Evolutionary conservation across 1,140 invertebrate genomes (phyloP).

Genomic region (Sminthurides bifidus): DNA sequence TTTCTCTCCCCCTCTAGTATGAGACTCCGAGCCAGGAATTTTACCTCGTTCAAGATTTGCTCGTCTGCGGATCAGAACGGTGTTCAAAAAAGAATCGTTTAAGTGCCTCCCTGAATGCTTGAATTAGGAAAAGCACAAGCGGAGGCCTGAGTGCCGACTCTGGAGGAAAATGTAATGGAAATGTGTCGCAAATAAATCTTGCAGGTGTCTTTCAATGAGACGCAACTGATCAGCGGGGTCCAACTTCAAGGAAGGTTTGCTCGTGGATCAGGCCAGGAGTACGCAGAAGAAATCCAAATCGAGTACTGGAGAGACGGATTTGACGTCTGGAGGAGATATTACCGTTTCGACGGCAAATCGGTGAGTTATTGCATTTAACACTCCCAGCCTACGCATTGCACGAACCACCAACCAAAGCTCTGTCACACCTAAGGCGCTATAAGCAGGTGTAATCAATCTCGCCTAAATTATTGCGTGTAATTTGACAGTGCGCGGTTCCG

Average conservation of each 20-base stretch:
- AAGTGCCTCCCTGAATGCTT: neutral
- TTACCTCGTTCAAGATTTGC: no score
- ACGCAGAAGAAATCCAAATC: slow-evolving; percentile 56
- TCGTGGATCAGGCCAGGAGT: slow-evolving; percentile 61
- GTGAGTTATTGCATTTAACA: no score
- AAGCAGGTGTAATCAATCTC: neutral
- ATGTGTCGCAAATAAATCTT: neutral
- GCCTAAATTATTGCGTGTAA: no score
- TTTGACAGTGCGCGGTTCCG: no score
- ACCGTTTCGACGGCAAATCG: slow-evolving; percentile 48
- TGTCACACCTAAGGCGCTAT: neutral
- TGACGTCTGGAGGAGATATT: slow-evolving; percentile 51
- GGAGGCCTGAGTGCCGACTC: neutral
- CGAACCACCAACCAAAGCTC: neutral
- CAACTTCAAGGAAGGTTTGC: slow-evolving; percentile 69
- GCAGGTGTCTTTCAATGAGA: slow-evolving; percentile 54
- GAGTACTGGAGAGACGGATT: slow-evolving; percentile 59
- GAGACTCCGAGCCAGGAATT: no score
- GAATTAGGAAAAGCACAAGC: neutral
- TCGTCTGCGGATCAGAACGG: no score
- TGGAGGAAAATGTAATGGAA: slow-evolving; percentile 5
- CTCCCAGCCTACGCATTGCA: neutral
- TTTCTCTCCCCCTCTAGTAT: no score
- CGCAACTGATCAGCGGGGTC: slow-evolving; percentile 56
- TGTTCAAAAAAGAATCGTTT: neutral